Conservation (phyloP, 2,113 vertebrate genomes). For the Siniperca knerii region DNA sequence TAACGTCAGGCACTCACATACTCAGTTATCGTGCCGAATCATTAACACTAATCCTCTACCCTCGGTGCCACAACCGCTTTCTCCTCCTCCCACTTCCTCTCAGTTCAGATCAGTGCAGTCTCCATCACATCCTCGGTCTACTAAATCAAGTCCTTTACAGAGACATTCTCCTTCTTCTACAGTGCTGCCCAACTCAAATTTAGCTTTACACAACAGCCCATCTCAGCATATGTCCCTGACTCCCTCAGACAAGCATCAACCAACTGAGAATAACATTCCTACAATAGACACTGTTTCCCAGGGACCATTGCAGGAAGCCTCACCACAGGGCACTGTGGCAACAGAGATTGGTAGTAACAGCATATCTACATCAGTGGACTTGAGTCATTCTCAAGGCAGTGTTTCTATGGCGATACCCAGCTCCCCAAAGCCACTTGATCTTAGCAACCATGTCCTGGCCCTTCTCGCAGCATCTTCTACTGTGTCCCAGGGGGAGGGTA, state of each 20-base stretch:
- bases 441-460: conserved; percentile 80
- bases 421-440: conserved; percentile 81
- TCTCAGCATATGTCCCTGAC: conserved; percentile 19
- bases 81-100: conserved; percentile 57
- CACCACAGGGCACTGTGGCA: conserved; percentile 27
- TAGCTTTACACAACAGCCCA: conserved; percentile 60
- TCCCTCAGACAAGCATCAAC: conserved; percentile 45
- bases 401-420: conserved; percentile 60
- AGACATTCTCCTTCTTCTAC: conserved; percentile 55
- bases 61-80: conserved; percentile 36
- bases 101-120: conserved; percentile 59
- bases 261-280: conserved; percentile 47
- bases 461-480: conserved; percentile 74
- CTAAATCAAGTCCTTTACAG: conserved; percentile 59
- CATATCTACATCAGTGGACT: conserved; percentile 49
- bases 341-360: conserved; percentile 41
- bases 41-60: conserved; percentile 66
- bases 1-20: conserved; percentile 49
- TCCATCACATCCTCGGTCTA: conserved; percentile 38
- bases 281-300: conserved; percentile 55
- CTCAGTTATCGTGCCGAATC: conserved; percentile 58
- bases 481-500: conserved; percentile 60
- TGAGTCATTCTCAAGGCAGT: conserved; percentile 61
- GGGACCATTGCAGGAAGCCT: conserved; percentile 39
- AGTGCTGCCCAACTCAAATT: conserved; percentile 43